Percentiles rank a stretch among this genome's conserved stretches.
Conservation (phyloP, 2,113 vertebrate genomes). For the Sinocyclocheilus rhinocerous region DNA sequence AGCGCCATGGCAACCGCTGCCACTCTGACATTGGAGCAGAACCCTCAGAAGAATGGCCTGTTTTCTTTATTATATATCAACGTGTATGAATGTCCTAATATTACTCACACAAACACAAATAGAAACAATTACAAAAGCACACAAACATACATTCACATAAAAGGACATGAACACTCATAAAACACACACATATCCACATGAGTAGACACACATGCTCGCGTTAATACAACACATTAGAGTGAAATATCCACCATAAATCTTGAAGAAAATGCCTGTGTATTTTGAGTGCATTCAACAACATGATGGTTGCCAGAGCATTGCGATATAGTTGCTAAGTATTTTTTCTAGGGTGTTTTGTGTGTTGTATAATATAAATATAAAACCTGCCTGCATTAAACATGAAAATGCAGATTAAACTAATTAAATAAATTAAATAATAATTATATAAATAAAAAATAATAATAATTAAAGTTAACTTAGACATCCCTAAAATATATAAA, state of each 20-base stretch:
- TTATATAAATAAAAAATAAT: not conserved
- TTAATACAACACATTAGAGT: not conserved
- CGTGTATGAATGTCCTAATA: not conserved
- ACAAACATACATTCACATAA: constrained; percentile 10
- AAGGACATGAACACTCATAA: not conserved
- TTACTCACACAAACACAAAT: not conserved
- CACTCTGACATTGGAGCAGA: constrained; percentile 47
- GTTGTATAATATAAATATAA: not conserved
- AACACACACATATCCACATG: not conserved
- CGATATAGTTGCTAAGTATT: not conserved
- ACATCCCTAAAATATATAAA: not conserved
- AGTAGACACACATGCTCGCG: not conserved
- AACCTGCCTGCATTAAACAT: not conserved
- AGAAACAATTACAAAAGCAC: not conserved
- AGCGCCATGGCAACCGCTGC: constrained; percentile 60
- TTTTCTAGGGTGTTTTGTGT: not conserved
- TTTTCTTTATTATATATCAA: constrained; percentile 19
- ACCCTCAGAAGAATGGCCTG: constrained; percentile 32
- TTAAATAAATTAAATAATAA: not conserved
- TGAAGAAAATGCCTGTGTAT: not conserved
- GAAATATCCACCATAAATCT: not conserved
- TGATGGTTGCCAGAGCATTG: not conserved
- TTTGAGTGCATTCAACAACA: not conserved
- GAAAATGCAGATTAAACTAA: not conserved
- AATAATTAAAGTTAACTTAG: not conserved